phyloP scores from a whole-genome alignment of 2,888 invertebrate genomes.

The Parascotia fuliginaria region DNA sequence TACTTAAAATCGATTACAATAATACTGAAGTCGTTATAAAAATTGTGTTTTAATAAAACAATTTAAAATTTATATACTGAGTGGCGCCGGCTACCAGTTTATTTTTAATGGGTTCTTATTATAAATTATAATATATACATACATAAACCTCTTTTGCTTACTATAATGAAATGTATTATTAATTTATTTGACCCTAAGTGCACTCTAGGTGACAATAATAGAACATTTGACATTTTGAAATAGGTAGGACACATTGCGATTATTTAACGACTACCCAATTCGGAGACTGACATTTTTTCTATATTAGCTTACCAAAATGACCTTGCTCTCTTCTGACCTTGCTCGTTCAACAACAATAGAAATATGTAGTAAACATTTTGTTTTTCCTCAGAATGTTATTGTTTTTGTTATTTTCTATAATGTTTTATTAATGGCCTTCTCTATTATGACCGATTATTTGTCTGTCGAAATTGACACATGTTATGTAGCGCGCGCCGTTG shows the following conservation, averaged over 20 bases:
- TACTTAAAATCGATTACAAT: constrained; percentile 14
- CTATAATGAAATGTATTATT: constrained; percentile 7
- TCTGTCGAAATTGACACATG: constrained; percentile 17
- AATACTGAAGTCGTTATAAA: constrained; percentile 10
- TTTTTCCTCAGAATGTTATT: background rate
- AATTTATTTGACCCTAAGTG: constrained; percentile 20
- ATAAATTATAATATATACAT: constrained; percentile 12
- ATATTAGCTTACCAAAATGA: no score
- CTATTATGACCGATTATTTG: constrained; percentile 20
- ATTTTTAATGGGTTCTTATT: constrained; percentile 13
- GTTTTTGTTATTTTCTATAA: constrained; percentile 12
- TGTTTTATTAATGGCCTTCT: constrained; percentile 11
- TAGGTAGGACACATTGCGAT: no score
- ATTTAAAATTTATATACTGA: constrained; percentile 23
- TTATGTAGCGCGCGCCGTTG: constrained; percentile 28
- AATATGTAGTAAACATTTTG: no score
- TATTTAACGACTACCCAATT: no score
- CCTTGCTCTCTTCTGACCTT: no score
- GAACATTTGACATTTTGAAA: background rate
- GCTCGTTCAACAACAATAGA: no score
- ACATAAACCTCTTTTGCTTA: background rate
- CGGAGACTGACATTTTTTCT: no score
- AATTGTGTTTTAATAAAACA: constrained; percentile 17
- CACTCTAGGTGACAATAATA: constrained; percentile 3
- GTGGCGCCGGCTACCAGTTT: constrained; percentile 45